These are phyloP conservation scores for Argentina silus DNA, from an alignment of 2,797 vertebrate species.

Conservation along the genomic window DNA sequence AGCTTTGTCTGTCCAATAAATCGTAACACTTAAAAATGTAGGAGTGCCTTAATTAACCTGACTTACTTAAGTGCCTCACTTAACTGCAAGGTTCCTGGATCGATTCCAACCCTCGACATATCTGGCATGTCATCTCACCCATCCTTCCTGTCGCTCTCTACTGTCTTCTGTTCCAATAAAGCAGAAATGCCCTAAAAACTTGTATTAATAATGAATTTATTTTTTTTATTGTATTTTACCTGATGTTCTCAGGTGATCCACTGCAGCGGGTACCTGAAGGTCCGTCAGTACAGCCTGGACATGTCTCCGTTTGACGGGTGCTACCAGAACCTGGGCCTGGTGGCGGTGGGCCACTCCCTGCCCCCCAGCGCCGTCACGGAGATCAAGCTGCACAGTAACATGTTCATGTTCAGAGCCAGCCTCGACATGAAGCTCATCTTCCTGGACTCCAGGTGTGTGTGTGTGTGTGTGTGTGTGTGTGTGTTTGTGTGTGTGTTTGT, in stretches of 20 bases:
- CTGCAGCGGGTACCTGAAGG: slow-evolving; percentile 96
- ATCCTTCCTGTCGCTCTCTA: no score
- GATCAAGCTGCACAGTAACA: slow-evolving; percentile 97
- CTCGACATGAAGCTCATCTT: slow-evolving; percentile 98
- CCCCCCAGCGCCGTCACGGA: slow-evolving; percentile 94
- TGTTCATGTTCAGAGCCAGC: slow-evolving; percentile 98
- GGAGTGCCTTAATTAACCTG: no score
- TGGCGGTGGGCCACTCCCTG: slow-evolving; percentile 93
- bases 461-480: neutral
- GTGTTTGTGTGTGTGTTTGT: neutral
- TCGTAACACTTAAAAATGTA: no score
- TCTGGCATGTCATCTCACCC: no score
- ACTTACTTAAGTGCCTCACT: no score
- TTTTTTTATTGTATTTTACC: neutral
- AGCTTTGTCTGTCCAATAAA: no score
- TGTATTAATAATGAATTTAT: neutral
- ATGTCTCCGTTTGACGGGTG: slow-evolving; percentile 96
- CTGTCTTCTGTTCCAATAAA: no score
- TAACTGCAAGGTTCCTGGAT: no score
- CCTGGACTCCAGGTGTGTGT: slow-evolving; percentile 89
- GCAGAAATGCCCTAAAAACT: no score
- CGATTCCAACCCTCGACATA: no score
- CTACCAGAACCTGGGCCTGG: slow-evolving; percentile 95
- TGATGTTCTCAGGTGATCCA: slow-evolving; percentile 86
- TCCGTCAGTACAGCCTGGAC: slow-evolving; percentile 94